Base-by-base conservation (phyloP, 2,888 invertebrate species). In the Dryobotodes eremita region DNA sequence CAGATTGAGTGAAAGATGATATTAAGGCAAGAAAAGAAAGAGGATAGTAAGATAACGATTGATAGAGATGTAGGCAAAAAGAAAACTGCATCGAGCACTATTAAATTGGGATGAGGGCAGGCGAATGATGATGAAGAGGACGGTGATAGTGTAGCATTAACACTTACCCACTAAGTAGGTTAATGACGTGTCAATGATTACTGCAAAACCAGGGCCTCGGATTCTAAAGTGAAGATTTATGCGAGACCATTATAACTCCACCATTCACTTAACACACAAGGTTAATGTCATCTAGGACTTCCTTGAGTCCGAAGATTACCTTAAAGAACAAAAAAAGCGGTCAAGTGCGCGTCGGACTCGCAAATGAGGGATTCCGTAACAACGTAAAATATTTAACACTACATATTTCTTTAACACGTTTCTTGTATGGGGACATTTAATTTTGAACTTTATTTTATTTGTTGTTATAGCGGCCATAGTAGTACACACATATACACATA, bases 261-360 rank as follows among this genome's bases (percentile, higher is more conserved):
- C n/a, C 15, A 42, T 53, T 46, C 50, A 55, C 23, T 31, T 7
- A 53, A 70, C 42, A 42, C 8, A n/a, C 85, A 80, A 81, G 74
- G 70, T 46, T 62, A 71, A 53, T 57, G n/a, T 36, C 72, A 66
- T 53, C 65, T 73, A 42, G n/a, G 5, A 74, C 31, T 66, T 73
- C 61, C 15, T 50, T 46, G 65, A 59, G n/a, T 31, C 53, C 6
- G 11, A 80, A 66, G 3, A 83, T 77, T 86, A 73, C 70, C 46
- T 53, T 20, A 68, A 53, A 71, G 23, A 46, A 46, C 20, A 57
- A 57, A 73, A 72, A 80, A 80, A 75, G 5, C 20, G 11, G 17
- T 2, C 7, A 62, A 36, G 7, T 23, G 23, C 36, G 23, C 13
- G 20, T 23, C 15, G 23, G 8, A 36, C 42, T 42, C 8, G 23